Conservation (phyloP, 2,888 invertebrate species). For the Acronicta leporina region DNA sequence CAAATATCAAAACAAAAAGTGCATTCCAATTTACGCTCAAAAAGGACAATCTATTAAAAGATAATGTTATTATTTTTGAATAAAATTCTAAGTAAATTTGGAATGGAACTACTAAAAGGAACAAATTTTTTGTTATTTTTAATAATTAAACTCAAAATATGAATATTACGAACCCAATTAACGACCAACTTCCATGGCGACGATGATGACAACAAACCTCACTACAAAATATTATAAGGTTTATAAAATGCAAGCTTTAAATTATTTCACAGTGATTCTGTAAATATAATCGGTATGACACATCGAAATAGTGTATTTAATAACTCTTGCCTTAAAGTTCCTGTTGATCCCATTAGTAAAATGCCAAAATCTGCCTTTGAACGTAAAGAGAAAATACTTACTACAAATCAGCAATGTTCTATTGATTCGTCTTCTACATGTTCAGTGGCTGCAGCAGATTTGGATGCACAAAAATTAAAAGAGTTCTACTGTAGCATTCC, state of each 20-base stretch:
- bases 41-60: too few species aligned
- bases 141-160: too few species aligned
- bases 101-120: too few species aligned
- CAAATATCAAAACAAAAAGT: background rate
- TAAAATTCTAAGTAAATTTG: too few species aligned
- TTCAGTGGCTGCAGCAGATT: constrained; percentile 71
- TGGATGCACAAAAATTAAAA: constrained; percentile 90
- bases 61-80: too few species aligned
- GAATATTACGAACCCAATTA: too few species aligned
- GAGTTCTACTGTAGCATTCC: constrained; percentile 94
- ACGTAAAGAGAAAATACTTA: constrained; percentile 81
- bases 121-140: too few species aligned
- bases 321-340: constrained; percentile 92
- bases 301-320: constrained; percentile 91
- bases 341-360: constrained; percentile 92
- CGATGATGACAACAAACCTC: constrained; percentile 47
- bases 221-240: too few species aligned
- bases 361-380: constrained; percentile 93
- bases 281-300: constrained; percentile 65
- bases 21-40: constrained; percentile 9
- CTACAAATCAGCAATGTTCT: constrained; percentile 72
- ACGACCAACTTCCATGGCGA: constrained; percentile 40
- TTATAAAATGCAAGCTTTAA: constrained; percentile 3
- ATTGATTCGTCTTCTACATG: constrained; percentile 76
- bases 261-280: constrained; percentile 24